Percentiles rank a stretch among this genome's conserved stretches.
Evolutionary conservation across 2,888 invertebrate species (phyloP).

Genomic region (Gastrophysa polygoni): DNA sequence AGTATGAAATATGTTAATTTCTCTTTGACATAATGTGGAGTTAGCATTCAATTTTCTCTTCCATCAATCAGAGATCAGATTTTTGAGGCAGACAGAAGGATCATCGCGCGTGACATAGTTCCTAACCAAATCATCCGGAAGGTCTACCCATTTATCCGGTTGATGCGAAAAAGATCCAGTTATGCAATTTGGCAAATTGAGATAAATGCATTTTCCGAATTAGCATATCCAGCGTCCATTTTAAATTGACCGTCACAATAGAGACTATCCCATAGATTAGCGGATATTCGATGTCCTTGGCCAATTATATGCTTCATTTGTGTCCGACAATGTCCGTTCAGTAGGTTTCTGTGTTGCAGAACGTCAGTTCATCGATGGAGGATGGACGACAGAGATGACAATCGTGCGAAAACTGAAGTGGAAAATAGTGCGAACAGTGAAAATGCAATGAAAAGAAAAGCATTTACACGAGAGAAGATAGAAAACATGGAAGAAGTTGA

Average conservation of each 20-base stretch:
- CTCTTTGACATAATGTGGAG: no score
- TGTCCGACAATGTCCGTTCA: constrained; percentile 8
- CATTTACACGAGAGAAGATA: background rate
- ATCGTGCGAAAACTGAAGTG: background rate
- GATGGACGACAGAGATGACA: background rate
- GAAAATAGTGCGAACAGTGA: background rate
- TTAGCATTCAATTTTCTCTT: no score
- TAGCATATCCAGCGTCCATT: constrained; percentile 28
- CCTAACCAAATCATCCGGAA: background rate
- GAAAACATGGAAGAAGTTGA: background rate
- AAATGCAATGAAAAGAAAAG: no score
- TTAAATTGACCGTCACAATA: constrained; percentile 31
- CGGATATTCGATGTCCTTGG: constrained; percentile 25
- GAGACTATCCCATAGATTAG: constrained; percentile 24
- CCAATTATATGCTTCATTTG: constrained; percentile 29
- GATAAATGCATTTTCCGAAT: constrained; percentile 29
- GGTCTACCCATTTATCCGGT: background rate
- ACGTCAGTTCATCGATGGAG: background rate
- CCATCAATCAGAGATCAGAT: no score
- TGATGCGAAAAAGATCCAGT: constrained; percentile 5
- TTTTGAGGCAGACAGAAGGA: no score
- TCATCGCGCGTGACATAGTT: background rate
- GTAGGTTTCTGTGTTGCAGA: background rate
- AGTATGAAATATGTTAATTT: no score
- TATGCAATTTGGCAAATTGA: constrained; percentile 17